Evolutionary conservation across 2,888 invertebrate species (phyloP).

Genomic region (Acleris holmiana): DNA sequence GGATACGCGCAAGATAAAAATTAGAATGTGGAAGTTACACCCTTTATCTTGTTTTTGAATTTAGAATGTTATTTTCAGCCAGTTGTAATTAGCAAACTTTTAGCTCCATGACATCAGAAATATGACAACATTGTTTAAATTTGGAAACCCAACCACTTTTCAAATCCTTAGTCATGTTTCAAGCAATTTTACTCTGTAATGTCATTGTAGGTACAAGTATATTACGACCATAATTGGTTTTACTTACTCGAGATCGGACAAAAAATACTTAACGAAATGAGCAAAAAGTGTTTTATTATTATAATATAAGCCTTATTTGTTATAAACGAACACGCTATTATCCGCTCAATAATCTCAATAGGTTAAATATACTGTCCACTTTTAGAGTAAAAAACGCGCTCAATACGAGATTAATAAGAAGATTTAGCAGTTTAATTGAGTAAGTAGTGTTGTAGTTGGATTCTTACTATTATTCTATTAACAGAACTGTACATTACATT

Average conservation of each 20-base stretch:
- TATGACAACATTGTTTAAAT: neutral
- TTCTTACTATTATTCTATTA: too few species aligned
- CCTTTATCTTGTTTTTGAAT: neutral
- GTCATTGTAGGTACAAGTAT: too few species aligned
- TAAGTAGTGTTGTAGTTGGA: too few species aligned
- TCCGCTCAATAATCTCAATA: conserved; percentile 20
- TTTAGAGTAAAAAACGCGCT: neutral
- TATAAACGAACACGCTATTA: conserved; percentile 14
- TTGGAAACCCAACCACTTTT: too few species aligned
- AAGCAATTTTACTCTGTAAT: too few species aligned
- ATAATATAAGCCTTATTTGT: conserved; percentile 13
- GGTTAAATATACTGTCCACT: conserved; percentile 5
- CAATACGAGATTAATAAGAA: neutral
- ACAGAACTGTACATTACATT: too few species aligned
- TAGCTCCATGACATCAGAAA: neutral
- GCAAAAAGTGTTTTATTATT: conserved; percentile 16
- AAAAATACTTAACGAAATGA: conserved; percentile 8
- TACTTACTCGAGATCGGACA: neutral
- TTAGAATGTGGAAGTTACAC: too few species aligned
- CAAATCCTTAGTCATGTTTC: too few species aligned
- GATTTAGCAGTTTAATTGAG: too few species aligned
- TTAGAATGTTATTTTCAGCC: conserved; percentile 11
- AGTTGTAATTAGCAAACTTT: too few species aligned
- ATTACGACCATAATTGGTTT: too few species aligned
- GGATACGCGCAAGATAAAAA: too few species aligned